A percentile compares a stretch with the other conserved stretches of the same genome.
These are phyloP conservation scores for Montipora sp. DNA, from an alignment of 64 coral and sea anemone species.

Conservation along the genomic window DNA sequence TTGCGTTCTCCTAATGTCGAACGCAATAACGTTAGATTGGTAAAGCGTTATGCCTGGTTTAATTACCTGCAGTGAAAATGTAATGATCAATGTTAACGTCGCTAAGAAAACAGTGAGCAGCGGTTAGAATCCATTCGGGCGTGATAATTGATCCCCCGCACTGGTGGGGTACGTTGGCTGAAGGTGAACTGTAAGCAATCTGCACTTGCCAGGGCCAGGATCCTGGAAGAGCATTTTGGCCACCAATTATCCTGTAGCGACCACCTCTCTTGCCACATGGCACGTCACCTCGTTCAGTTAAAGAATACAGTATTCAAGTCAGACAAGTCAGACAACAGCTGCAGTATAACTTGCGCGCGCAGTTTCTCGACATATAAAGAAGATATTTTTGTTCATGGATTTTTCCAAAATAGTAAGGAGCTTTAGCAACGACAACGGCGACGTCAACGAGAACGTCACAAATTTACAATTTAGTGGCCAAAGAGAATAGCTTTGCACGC, in stretches of 20 bases:
- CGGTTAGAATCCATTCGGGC: conserved; percentile 79
- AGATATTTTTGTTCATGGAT: too few species aligned
- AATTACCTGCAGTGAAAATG: conserved; percentile 70
- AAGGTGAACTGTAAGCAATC: conserved; percentile 70
- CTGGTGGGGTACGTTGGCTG: conserved; percentile 42
- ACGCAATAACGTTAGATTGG: too few species aligned
- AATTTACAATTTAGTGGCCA: too few species aligned
- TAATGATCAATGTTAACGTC: conserved; percentile 59
- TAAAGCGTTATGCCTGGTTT: neutral
- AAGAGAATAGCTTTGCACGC: too few species aligned
- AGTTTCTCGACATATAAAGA: too few species aligned
- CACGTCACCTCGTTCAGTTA: conserved; percentile 20
- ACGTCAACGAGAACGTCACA: too few species aligned
- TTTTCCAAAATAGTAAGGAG: too few species aligned
- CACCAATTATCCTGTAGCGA: conserved; percentile 74
- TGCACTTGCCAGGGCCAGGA: conserved; percentile 87
- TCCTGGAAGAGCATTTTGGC: conserved; percentile 72
- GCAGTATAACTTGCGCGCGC: too few species aligned
- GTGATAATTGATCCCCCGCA: conserved; percentile 79
- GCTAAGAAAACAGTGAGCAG: conserved; percentile 84
- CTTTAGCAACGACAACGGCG: too few species aligned
- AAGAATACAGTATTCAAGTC: too few species aligned
- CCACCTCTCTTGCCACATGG: conserved; percentile 76
- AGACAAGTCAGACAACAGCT: too few species aligned
- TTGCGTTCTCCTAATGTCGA: too few species aligned